phyloP scores from a whole-genome alignment of 2,113 vertebrate genomes.

The Australoheros scitulus region DNA sequence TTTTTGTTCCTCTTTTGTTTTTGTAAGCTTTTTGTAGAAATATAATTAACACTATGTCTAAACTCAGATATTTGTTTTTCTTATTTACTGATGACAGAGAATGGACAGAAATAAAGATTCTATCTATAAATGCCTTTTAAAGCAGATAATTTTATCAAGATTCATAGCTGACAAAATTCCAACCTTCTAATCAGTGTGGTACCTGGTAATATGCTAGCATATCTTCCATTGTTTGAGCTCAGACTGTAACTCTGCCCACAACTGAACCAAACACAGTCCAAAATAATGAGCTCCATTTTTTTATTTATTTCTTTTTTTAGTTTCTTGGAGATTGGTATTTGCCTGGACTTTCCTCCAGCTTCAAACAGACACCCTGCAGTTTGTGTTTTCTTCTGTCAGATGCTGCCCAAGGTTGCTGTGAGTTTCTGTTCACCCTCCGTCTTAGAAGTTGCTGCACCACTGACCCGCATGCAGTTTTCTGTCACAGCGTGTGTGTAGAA shows the following conservation, averaged over 20 bases:
- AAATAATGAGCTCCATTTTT: background rate
- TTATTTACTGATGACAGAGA: background rate
- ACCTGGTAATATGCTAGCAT: background rate
- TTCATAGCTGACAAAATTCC: background rate
- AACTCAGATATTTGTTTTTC: background rate
- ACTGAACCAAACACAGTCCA: background rate
- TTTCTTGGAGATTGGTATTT: background rate
- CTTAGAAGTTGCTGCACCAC: slow-evolving; percentile 14
- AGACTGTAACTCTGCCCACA: background rate
- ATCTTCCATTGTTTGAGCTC: background rate
- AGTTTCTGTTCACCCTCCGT: slow-evolving; percentile 36
- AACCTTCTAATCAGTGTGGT: background rate
- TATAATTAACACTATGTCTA: background rate
- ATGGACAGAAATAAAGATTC: background rate
- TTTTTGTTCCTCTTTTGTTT: background rate
- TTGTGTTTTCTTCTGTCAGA: slow-evolving; percentile 50
- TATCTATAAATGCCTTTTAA: background rate
- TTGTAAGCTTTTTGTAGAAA: background rate
- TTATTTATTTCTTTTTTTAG: background rate
- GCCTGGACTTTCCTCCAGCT: slow-evolving; percentile 18
- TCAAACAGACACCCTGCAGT: slow-evolving; percentile 41
- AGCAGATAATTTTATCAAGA: background rate
- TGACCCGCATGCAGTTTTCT: slow-evolving; percentile 39
- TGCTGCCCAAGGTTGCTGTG: slow-evolving; percentile 32
- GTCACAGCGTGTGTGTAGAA: slow-evolving; percentile 45